A percentile compares a stretch with the other conserved stretches of the same genome.
Conservation (phyloP, 1,140 invertebrate species). For the Drosophila quadrilineata region DNA sequence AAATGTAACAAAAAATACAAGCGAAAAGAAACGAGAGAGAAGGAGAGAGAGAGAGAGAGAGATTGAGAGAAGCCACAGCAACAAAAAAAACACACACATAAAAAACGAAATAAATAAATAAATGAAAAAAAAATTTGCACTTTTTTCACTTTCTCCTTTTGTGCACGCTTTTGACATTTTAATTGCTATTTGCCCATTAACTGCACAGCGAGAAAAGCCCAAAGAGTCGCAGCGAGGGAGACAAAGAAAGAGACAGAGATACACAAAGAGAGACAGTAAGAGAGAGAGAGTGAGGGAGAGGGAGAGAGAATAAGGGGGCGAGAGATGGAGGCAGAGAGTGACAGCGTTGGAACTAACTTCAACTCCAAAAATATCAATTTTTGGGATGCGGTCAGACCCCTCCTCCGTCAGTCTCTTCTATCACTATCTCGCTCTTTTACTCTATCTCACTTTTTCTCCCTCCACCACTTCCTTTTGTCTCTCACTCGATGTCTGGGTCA, state of each 20-base stretch:
- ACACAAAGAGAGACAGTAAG: neutral
- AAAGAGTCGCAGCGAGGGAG: constrained; percentile 9
- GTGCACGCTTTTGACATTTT: constrained; percentile 79
- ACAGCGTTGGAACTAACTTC: too few relatives aligned
- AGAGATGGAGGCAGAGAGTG: too few relatives aligned
- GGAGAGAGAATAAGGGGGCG: too few relatives aligned
- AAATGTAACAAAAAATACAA: constrained; percentile 21
- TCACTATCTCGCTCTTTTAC: too few relatives aligned
- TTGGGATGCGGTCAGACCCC: too few relatives aligned
- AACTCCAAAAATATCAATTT: too few relatives aligned
- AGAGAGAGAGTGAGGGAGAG: neutral
- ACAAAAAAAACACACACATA: constrained; percentile 1
- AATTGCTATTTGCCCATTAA: constrained; percentile 76
- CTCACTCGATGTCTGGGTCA: too few relatives aligned
- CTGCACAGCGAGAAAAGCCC: constrained; percentile 29
- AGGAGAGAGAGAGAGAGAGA: too few relatives aligned
- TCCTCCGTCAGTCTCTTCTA: too few relatives aligned
- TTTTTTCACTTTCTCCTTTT: constrained; percentile 76
- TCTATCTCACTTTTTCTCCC: too few relatives aligned
- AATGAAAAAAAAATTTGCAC: constrained; percentile 64
- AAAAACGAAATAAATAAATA: neutral
- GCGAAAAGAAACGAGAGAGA: constrained; percentile 13
- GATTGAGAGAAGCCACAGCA: too few relatives aligned
- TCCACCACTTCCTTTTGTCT: too few relatives aligned
- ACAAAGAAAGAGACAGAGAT: neutral